Conservation (phyloP, 2,113 vertebrate genomes). For the Pangasianodon hypophthalmus region DNA sequence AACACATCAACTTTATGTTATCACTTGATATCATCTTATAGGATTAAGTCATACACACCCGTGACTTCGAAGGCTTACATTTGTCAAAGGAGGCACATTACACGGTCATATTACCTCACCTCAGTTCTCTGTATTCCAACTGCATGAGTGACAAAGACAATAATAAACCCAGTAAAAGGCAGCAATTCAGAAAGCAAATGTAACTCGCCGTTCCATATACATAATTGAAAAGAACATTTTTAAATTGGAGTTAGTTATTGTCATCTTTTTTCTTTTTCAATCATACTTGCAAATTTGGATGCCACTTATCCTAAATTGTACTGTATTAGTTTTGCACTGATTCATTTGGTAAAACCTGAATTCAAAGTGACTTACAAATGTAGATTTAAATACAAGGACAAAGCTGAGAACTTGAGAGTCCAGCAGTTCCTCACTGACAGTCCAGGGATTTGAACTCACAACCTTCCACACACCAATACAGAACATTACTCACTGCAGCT, state of each 20-base stretch:
- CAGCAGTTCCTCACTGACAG: not conserved
- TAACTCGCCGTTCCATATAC: not conserved
- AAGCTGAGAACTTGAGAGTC: not conserved
- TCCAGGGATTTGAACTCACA: not conserved
- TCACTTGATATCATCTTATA: not conserved
- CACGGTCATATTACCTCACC: not conserved
- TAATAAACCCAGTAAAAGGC: not conserved
- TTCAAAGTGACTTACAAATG: not conserved
- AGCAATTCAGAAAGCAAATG: not conserved
- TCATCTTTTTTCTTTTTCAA: not conserved
- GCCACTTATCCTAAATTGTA: not conserved
- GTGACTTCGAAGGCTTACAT: not conserved
- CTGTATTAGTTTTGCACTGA: not conserved
- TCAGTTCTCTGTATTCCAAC: not conserved
- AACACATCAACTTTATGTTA: not conserved
- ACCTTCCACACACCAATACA: not conserved
- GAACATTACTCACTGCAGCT: not conserved
- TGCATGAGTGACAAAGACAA: not conserved
- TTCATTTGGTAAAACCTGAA: not conserved
- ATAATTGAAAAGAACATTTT: not conserved
- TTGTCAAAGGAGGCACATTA: not conserved
- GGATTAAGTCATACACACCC: not conserved
- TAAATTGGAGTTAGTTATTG: not conserved
- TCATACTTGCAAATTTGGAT: not conserved
- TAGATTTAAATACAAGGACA: not conserved